Base-by-base conservation (phyloP, 2,113 vertebrate genomes). In the Mugil cephalus region DNA sequence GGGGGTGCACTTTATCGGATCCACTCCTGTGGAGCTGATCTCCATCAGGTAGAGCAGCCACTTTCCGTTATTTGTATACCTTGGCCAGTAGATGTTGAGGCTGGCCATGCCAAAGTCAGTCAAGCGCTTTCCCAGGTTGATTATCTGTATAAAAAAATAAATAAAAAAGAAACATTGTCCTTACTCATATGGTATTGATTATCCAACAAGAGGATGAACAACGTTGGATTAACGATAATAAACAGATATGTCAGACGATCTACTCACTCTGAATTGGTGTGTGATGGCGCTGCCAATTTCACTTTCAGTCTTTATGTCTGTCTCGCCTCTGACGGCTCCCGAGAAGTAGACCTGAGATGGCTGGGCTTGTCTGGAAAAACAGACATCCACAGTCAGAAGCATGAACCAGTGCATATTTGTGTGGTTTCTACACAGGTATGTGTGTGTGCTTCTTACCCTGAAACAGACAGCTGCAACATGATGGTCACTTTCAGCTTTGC, bases 301-400 rank as follows among this genome's bases (percentile, higher is more conserved):
- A 19, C 91, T 94, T 90, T 97, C 95, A 40, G 89, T 86, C 82
- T 95, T 94, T 91, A 98, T 92, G 40, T 93, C 95, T 30, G 88
- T 90, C 72, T 97, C 95, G 52, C 95, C 95, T 82, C 91, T 46
- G 5, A 94, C 85, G 0, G 71, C 34, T 50, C 95, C 96, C 18
- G 92, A 83, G 87, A 96, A 98, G 89, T 96, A 97, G 0, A 96
- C 93, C 93, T 99, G 98, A 73, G 98, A 98, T 59, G 97, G 98
- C 70, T 95, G 95, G 47, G 94, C 96, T 82, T 95, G 93, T 75
- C 98, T 99, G 78, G 7, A 63, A 35, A 64, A 15, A 80, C 8
- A 54, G 30, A 53, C 4, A 40, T 43, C 8, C 8, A 42, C 34
- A 34, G 11, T 81, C 10, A 71, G 38, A 4, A 9, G 11, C 14